Base-by-base conservation (phyloP, 2,113 vertebrate species). In the Gymnarchus niloticus region DNA sequence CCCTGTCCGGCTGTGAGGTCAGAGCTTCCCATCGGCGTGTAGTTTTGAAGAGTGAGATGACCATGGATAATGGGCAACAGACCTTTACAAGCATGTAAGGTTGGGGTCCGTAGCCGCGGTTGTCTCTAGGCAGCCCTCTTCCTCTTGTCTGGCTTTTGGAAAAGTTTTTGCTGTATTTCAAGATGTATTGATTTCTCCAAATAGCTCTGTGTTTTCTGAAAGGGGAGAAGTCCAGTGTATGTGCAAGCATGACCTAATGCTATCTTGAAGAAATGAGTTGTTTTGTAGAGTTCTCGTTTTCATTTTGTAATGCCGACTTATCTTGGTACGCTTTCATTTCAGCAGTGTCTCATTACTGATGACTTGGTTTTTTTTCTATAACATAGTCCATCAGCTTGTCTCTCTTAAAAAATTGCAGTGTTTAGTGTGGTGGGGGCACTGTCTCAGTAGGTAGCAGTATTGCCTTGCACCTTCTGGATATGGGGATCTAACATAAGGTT, bases 11-110 rank as follows among this genome's bases (percentile, higher is more conserved):
- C n/a, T n/a, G n/a, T n/a, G n/a, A n/a, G n/a, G n/a, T n/a, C 65
- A 73, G 33, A 73, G 41, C 33, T 73, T 69, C 9, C 88, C 85
- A 54, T 86, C 81, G 86, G 80, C 73, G n/a, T 85, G 87, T 88
- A 86, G 87, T 85, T 91, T 89, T 84, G 28, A 81, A 4, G 84
- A 61, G 86, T 76, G 85, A 88, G 85, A 76, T 87, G 83, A 59
- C 56, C 87, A 54, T 65, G 89, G 6, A 1, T 17, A 81, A 57
- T 81, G 54, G 65, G 59, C 80, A 86, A 73, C 73, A 56, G n/a
- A 65, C n/a, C 59, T 65, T 33, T n/a, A n/a, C n/a, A 33, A 73
- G 41, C 65, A 14, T 19, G 25, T 41, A 73, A 33, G 33, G 41
- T 73, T 73, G 0, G 33, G 65, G 65, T 37, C 37, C 49, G 37